Evolutionary conservation across 2,888 invertebrate species (phyloP).

Genomic region (Embidobia sp.): DNA sequence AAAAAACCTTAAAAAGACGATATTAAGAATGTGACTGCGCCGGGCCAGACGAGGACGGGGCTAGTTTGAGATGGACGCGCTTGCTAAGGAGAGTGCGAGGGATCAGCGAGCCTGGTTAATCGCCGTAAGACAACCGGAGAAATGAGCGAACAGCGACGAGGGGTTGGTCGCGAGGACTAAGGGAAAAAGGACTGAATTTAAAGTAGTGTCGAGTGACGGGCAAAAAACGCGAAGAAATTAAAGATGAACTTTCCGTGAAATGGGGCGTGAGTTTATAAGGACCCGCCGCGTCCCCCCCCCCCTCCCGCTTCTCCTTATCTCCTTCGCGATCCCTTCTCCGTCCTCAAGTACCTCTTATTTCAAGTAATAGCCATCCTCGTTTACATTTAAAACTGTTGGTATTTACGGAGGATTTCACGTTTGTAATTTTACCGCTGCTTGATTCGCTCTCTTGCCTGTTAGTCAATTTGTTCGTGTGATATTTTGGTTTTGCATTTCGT

Average conservation of each 20-base stretch:
- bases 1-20: conserved; percentile 81
- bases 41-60: conserved; percentile 68
- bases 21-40: conserved; percentile 81
- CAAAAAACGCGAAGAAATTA: conserved; percentile 81
- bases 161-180: conserved; percentile 67
- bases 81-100: conserved; percentile 65
- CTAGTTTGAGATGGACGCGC: conserved; percentile 64
- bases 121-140: conserved; percentile 81
- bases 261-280: conserved; percentile 81
- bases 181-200: conserved; percentile 76
- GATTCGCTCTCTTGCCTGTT: conserved; percentile 2
- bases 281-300: conserved; percentile 72
- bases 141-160: conserved; percentile 79
- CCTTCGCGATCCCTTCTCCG: conserved; percentile 59
- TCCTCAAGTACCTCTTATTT: conserved; percentile 64
- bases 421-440: conserved; percentile 38
- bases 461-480: conserved; percentile 42
- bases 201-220: conserved; percentile 72
- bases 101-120: conserved; percentile 78
- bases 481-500: neutral
- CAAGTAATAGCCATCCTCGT: conserved; percentile 62
- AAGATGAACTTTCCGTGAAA: conserved; percentile 81
- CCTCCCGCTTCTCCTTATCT: conserved; percentile 56
- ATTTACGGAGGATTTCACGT: conserved; percentile 58
- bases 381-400: conserved; percentile 63